These are phyloP conservation scores for Dolichomitus sp. DNA, from an alignment of 2,888 invertebrate species.

Conservation along the genomic window DNA sequence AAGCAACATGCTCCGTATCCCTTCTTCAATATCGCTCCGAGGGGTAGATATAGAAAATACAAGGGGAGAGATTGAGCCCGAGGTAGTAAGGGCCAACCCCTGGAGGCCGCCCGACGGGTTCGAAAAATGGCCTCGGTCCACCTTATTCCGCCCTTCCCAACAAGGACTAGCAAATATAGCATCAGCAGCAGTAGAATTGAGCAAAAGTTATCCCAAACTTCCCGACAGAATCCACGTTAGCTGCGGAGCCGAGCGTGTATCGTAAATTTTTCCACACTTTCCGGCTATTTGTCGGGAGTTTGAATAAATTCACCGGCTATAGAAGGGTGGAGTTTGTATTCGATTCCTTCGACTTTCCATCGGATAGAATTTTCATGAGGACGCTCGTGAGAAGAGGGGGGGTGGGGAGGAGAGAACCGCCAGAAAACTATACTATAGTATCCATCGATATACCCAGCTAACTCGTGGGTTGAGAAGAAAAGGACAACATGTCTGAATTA, in stretches of 20 bases:
- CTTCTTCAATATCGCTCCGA: conserved; percentile 33
- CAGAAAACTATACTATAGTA: conserved; percentile 47
- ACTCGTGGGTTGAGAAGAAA: conserved; percentile 31
- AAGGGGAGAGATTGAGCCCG: conserved; percentile 52
- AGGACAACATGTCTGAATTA: conserved; percentile 47
- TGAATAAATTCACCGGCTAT: conserved; percentile 73
- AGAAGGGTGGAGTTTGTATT: conserved; percentile 69
- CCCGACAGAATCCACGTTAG: conserved; percentile 61
- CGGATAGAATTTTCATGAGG: conserved; percentile 74
- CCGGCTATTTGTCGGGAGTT: conserved; percentile 74
- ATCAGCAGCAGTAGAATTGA: conserved; percentile 59
- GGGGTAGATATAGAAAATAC: conserved; percentile 59
- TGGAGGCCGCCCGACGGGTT: conserved; percentile 59
- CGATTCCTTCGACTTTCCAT: conserved; percentile 73
- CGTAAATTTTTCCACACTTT: conserved; percentile 74
- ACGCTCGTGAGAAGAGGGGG: neutral
- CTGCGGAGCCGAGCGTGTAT: conserved; percentile 65
- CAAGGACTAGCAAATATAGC: conserved; percentile 28
- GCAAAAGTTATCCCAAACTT: conserved; percentile 71
- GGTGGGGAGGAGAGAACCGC: conserved; percentile 33
- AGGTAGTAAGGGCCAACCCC: conserved; percentile 52
- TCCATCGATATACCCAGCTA: conserved; percentile 41
- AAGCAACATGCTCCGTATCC: conserved; percentile 30
- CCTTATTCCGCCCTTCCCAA: conserved; percentile 60
- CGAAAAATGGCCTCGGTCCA: conserved; percentile 70